phyloP scores from a whole-genome alignment of 2,113 vertebrate species.

The Hirundichthys speculiger region DNA sequence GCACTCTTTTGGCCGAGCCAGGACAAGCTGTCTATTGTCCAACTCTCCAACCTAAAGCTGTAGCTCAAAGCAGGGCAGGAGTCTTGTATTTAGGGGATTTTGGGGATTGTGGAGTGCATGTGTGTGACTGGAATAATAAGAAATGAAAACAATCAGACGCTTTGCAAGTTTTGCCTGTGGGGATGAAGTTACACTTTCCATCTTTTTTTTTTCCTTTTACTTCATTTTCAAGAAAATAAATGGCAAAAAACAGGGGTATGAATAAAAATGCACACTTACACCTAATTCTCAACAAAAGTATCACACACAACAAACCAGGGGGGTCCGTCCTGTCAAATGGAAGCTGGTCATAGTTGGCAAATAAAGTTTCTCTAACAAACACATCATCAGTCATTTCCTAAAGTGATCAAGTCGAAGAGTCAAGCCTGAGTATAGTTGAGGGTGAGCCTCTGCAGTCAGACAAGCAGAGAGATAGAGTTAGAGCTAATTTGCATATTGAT shows the following conservation, averaged over 20 bases:
- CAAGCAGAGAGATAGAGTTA: too few species aligned
- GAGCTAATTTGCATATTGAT: neutral
- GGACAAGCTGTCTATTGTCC: constrained; percentile 73
- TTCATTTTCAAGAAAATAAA: neutral
- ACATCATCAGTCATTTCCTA: neutral
- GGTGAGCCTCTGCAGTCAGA: too few species aligned
- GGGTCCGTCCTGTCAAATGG: too few species aligned
- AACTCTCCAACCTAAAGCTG: constrained; percentile 54
- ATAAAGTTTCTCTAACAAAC: neutral
- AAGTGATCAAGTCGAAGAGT: neutral
- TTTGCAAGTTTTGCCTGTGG: neutral
- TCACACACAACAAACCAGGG: too few species aligned
- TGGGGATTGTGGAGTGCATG: constrained; percentile 23
- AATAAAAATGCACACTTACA: neutral
- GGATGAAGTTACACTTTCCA: neutral
- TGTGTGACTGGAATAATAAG: constrained; percentile 16
- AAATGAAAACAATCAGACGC: constrained; percentile 30
- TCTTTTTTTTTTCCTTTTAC: neutral
- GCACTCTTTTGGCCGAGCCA: constrained; percentile 26
- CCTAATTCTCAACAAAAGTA: too few species aligned
- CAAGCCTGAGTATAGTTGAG: too few species aligned
- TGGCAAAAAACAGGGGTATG: neutral
- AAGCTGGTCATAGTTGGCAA: too few species aligned
- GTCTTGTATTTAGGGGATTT: constrained; percentile 64
- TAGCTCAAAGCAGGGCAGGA: constrained; percentile 39